Evolutionary conservation across 2,113 vertebrate genomes (phyloP).

Genomic region (Tachuris rubrigastra): DNA sequence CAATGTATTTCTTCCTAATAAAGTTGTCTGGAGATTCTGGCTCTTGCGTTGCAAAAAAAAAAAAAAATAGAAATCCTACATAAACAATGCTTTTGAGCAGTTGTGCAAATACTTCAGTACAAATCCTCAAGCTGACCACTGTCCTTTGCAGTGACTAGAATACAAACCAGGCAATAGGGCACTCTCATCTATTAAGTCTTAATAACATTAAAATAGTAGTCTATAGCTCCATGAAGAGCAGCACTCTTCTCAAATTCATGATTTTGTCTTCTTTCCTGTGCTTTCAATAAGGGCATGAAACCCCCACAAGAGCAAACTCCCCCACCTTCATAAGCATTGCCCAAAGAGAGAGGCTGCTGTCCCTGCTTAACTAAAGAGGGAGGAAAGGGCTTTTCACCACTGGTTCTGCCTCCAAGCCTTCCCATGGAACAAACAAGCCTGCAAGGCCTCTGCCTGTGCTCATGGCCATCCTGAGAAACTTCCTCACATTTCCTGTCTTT

Average conservation of each 20-base stretch:
- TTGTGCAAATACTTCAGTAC: neutral
- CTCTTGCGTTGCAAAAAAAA: neutral
- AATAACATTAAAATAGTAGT: neutral
- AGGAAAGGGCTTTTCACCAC: neutral
- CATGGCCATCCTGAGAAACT: neutral
- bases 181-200: neutral
- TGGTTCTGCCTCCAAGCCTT: rapidly evolving
- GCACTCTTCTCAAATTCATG: neutral
- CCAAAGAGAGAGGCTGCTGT: neutral
- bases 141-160: neutral
- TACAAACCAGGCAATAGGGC: neutral
- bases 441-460: neutral
- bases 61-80: neutral
- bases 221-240: neutral
- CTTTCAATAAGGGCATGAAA: neutral
- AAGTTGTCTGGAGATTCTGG: neutral
- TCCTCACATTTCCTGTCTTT: neutral
- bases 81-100: neutral
- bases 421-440: neutral
- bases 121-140: neutral
- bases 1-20: neutral
- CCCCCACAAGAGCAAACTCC: neutral
- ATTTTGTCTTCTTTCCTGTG: neutral
- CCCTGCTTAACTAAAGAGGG: neutral
- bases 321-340: rapidly evolving